phyloP scores from a whole-genome alignment of 2,888 invertebrate species.

The Exephanes ischioxanthus region DNA sequence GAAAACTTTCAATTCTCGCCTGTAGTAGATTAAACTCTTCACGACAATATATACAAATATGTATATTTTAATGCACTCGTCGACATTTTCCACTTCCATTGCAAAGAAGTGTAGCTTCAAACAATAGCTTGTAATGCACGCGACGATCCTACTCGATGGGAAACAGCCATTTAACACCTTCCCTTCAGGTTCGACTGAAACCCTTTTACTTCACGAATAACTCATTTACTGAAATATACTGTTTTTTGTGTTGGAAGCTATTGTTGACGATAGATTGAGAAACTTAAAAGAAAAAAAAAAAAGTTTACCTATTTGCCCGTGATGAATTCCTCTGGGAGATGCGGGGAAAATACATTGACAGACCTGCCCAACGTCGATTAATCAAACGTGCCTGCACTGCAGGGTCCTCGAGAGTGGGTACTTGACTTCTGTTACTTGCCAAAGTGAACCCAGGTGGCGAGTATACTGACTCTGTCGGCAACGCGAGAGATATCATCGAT shows the following conservation, averaged over 20 bases:
- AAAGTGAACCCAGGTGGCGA: constrained; percentile 61
- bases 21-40: background rate
- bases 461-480: constrained; percentile 43
- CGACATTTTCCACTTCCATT: too few relatives aligned
- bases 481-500: constrained; percentile 61
- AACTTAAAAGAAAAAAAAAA: background rate
- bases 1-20: constrained; percentile 29
- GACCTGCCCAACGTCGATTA: constrained; percentile 46
- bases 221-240: constrained; percentile 1
- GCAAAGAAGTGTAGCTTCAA: too few relatives aligned
- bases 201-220: too few relatives aligned
- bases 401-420: constrained; percentile 47
- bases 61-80: background rate
- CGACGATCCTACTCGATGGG: too few relatives aligned
- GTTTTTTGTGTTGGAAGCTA: background rate
- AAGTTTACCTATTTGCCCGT: background rate
- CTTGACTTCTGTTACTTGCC: constrained; percentile 62
- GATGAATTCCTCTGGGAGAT: background rate
- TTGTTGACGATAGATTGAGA: background rate
- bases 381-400: constrained; percentile 33
- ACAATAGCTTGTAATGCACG: too few relatives aligned
- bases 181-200: too few relatives aligned
- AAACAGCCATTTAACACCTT: too few relatives aligned
- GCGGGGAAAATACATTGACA: constrained; percentile 30
- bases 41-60: background rate